phyloP scores from a whole-genome alignment of 2,888 invertebrate species.

The Philereme transversata region DNA sequence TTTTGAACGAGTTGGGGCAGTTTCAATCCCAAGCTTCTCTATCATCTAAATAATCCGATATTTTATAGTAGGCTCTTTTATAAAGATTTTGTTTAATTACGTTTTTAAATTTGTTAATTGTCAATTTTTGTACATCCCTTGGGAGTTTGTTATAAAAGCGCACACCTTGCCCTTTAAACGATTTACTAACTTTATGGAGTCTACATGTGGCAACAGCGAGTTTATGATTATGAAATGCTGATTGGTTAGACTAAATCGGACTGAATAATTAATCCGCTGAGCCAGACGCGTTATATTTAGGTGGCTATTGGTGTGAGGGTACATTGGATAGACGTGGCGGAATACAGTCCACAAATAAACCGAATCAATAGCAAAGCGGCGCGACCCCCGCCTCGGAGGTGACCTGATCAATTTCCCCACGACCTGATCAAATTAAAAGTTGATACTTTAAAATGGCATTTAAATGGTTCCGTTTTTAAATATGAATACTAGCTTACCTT shows the following conservation, averaged over 20 bases:
- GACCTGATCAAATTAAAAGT: constrained; percentile 28
- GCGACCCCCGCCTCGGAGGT: constrained; percentile 41
- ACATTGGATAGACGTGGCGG: constrained; percentile 41
- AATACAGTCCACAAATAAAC: constrained; percentile 69
- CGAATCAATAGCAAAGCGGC: constrained; percentile 63
- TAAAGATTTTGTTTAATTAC: too few species aligned
- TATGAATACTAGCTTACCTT: too few species aligned
- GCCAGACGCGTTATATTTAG: constrained; percentile 48
- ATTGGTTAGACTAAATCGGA: constrained; percentile 19
- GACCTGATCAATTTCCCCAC: constrained; percentile 39
- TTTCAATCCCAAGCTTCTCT: too few species aligned
- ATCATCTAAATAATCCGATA: too few species aligned
- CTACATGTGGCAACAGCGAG: too few species aligned
- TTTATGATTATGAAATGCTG: constrained; percentile 16
- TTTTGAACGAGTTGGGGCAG: too few species aligned
- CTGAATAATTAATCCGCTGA: constrained; percentile 29
- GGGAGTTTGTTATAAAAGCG: too few species aligned
- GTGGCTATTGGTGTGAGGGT: constrained; percentile 40
- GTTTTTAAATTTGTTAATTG: too few species aligned
- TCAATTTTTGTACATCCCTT: too few species aligned
- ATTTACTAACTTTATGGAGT: too few species aligned
- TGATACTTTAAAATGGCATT: constrained; percentile 18
- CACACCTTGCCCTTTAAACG: too few species aligned
- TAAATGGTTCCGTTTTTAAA: neutral
- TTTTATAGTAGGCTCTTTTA: too few species aligned